phyloP scores from a whole-genome alignment of 2,888 invertebrate species.

The Leptinotarsa haldemani region DNA sequence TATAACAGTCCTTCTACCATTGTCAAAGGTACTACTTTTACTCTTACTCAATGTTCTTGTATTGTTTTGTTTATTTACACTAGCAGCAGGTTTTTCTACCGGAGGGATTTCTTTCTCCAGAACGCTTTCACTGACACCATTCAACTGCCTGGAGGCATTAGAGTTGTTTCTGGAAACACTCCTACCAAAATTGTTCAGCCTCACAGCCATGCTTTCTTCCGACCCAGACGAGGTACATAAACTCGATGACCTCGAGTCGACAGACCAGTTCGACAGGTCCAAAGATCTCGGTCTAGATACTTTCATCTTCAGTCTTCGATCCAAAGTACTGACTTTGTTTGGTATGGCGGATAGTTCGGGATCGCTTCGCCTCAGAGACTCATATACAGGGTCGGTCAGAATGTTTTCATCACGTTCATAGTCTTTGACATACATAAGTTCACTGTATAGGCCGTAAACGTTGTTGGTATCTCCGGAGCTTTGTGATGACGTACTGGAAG shows the following conservation, averaged over 20 bases:
- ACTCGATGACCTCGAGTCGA: constrained; percentile 80
- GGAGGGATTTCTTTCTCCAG: constrained; percentile 49
- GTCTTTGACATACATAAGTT: constrained; percentile 89
- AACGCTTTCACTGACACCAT: constrained; percentile 57
- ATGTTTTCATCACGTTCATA: constrained; percentile 84
- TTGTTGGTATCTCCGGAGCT: constrained; percentile 79
- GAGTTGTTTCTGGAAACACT: constrained; percentile 82
- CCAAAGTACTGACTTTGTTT: constrained; percentile 84
- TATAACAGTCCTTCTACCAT: constrained; percentile 79
- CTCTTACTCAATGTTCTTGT: constrained; percentile 55
- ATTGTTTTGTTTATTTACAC: constrained; percentile 42
- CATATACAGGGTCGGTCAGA: constrained; percentile 78
- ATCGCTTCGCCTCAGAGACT: constrained; percentile 82
- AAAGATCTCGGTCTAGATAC: constrained; percentile 84
- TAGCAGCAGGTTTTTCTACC: constrained; percentile 31
- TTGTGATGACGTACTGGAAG: constrained; percentile 71
- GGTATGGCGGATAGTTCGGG: constrained; percentile 88
- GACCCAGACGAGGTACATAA: constrained; percentile 88
- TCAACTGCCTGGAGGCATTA: constrained; percentile 76
- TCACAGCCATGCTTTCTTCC: constrained; percentile 83
- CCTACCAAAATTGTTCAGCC: constrained; percentile 68
- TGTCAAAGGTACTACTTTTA: constrained; percentile 52
- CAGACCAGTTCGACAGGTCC: constrained; percentile 89
- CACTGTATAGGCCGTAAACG: constrained; percentile 90
- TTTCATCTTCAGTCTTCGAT: constrained; percentile 83